A percentile compares a stretch with the other conserved stretches of the same genome.
phyloP scores from a whole-genome alignment of 2,888 invertebrate genomes.

The Diarsia brunnea region DNA sequence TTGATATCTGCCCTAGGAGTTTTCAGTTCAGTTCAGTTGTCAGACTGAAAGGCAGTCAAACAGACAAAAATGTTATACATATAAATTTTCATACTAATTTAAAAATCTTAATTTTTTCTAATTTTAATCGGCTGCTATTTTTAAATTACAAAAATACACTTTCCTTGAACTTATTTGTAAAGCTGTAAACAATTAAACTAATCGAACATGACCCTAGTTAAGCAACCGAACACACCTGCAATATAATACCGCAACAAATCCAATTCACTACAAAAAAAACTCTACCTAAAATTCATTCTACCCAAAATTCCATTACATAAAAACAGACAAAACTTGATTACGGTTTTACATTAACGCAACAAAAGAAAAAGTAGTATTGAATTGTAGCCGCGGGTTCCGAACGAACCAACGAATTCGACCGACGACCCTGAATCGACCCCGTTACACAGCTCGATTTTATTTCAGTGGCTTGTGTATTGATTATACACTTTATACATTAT shows the following conservation, averaged over 20 bases:
- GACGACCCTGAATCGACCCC: slow-evolving; percentile 67
- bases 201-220: background rate
- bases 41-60: too few species aligned
- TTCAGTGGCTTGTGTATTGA: slow-evolving; percentile 63
- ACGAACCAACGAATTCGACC: slow-evolving; percentile 60
- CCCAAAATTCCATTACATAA: slow-evolving; percentile 32
- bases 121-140: too few species aligned
- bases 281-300: slow-evolving; percentile 10
- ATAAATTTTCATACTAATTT: too few species aligned
- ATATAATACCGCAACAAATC: slow-evolving; percentile 9
- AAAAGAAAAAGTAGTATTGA: slow-evolving; percentile 44
- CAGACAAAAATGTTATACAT: too few species aligned
- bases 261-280: slow-evolving; percentile 6
- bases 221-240: background rate
- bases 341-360: slow-evolving; percentile 44
- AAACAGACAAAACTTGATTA: slow-evolving; percentile 51
- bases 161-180: too few species aligned
- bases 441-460: slow-evolving; percentile 69
- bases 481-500: slow-evolving; percentile 59
- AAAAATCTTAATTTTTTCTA: too few species aligned
- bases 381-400: slow-evolving; percentile 38
- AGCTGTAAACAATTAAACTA: too few species aligned
- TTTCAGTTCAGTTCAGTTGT: too few species aligned
- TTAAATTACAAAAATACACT: too few species aligned
- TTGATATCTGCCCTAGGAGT: too few species aligned